phyloP scores from a whole-genome alignment of 2,113 vertebrate species.

The Eleginops maclovinus region DNA sequence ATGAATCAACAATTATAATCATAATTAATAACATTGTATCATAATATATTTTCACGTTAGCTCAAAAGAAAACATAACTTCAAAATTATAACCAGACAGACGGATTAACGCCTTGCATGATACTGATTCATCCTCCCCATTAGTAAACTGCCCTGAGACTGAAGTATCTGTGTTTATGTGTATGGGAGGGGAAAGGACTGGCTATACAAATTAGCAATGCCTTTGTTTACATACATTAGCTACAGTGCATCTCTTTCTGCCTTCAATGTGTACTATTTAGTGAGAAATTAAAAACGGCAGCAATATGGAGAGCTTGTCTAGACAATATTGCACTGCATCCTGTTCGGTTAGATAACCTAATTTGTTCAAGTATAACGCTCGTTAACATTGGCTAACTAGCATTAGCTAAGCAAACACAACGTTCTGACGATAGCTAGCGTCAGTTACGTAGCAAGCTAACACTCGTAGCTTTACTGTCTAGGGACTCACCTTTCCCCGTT shows the following conservation, averaged over 20 bases:
- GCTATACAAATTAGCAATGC: not conserved
- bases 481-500: slow-evolving; percentile 57
- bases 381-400: slow-evolving; percentile 25
- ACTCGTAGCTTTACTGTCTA: not conserved
- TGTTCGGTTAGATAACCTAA: not conserved
- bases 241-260: not conserved
- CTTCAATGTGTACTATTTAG: not conserved
- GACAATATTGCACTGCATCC: fast-evolving
- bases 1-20: too few relatives aligned
- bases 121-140: not conserved
- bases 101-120: not conserved
- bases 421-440: not conserved
- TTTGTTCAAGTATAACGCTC: not conserved
- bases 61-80: not conserved
- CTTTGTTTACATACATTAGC: slow-evolving; percentile 71
- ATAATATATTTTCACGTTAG: not conserved
- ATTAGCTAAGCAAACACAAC: slow-evolving; percentile 39
- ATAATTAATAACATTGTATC: not conserved
- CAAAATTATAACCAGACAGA: not conserved
- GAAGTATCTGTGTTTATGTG: not conserved
- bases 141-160: not conserved
- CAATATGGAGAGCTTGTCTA: fast-evolving
- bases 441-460: slow-evolving; percentile 6
- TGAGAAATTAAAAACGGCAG: fast-evolving
- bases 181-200: too few relatives aligned